Conservation (phyloP, 2,113 vertebrate species). For the Sinosuthora webbiana region DNA sequence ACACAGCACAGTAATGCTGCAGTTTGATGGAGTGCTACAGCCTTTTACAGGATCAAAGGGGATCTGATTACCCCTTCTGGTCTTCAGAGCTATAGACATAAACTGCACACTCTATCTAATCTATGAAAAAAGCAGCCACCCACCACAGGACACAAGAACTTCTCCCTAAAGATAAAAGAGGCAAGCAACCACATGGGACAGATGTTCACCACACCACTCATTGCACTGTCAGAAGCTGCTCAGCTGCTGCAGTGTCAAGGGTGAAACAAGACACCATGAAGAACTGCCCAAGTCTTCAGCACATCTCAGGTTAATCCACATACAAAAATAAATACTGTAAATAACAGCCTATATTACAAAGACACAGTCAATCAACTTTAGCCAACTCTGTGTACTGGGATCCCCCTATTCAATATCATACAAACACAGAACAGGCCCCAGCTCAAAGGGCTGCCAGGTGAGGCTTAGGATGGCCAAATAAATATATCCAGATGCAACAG, state of each 20-base stretch:
- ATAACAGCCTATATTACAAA: neutral
- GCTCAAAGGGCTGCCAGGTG: neutral
- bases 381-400: neutral
- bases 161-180: constrained; percentile 12
- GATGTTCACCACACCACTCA: neutral
- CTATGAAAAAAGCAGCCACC: constrained; percentile 25
- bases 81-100: constrained; percentile 10
- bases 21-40: neutral
- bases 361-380: neutral
- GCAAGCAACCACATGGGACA: neutral
- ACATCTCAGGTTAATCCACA: neutral
- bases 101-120: constrained; percentile 11
- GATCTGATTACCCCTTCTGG: constrained; percentile 26
- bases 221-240: neutral
- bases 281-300: neutral
- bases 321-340: neutral
- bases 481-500: neutral
- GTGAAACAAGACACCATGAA: neutral
- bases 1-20: neutral
- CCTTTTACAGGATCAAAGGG: constrained; percentile 18
- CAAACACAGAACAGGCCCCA: neutral
- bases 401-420: neutral
- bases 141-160: neutral
- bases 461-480: neutral
- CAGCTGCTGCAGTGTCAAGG: neutral